phyloP scores from a whole-genome alignment of 2,888 invertebrate genomes.

The Galeopsomyia nigrocyanea region DNA sequence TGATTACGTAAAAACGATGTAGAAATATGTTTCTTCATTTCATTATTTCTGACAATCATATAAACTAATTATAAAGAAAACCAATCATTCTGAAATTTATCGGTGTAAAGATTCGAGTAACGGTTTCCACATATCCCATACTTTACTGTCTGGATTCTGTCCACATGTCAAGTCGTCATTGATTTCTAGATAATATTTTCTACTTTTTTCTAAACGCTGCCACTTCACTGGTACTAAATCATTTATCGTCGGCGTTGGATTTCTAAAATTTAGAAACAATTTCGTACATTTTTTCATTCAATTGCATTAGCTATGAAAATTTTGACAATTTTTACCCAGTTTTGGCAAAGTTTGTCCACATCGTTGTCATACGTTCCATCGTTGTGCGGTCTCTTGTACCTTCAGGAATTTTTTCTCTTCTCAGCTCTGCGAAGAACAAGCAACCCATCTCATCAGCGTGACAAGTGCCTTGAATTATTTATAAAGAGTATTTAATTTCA shows the following conservation, averaged over 20 bases:
- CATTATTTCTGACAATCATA: no score
- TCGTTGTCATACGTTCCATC: conserved; percentile 54
- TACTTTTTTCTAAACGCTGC: conserved; percentile 49
- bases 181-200: conserved; percentile 54
- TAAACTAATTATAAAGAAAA: no score
- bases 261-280: conserved; percentile 45
- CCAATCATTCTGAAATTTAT: no score
- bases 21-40: no score
- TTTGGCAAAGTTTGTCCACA: conserved; percentile 63
- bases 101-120: conserved; percentile 16
- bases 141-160: conserved; percentile 42
- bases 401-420: conserved; percentile 39
- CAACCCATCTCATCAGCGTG: conserved; percentile 77
- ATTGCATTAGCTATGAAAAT: neutral
- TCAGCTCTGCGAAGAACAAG: conserved; percentile 67
- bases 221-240: conserved; percentile 51
- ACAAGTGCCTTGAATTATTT: conserved; percentile 69
- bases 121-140: conserved; percentile 51
- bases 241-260: conserved; percentile 56
- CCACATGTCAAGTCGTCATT: conserved; percentile 46
- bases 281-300: neutral
- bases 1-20: no score
- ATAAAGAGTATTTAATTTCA: neutral
- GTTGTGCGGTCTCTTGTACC: conserved; percentile 54
- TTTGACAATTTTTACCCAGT: conserved; percentile 53